Evolutionary conservation across 64 coral and sea anemone genomes (phyloP).

Genomic region (Catalaphyllia jardinei): DNA sequence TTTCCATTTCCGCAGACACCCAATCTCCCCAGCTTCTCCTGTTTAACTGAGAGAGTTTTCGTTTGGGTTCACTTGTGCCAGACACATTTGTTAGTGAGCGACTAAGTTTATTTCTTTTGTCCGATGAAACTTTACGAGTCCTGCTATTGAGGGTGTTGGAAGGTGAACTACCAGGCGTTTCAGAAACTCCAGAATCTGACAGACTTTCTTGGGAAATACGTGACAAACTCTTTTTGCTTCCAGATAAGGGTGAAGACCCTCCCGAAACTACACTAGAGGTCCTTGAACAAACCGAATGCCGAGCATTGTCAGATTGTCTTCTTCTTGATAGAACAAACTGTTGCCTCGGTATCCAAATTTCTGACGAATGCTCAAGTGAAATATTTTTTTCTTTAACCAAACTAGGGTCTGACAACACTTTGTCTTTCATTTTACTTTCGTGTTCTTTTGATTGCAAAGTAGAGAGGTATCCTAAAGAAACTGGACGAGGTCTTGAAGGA

Average conservation of each 20-base stretch:
- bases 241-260: slow-evolving; percentile 38
- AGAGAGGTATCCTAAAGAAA: slow-evolving; percentile 13
- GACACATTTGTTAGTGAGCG: slow-evolving; percentile 22
- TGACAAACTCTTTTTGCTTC: slow-evolving; percentile 73
- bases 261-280: slow-evolving; percentile 42
- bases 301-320: slow-evolving; percentile 13
- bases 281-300: slow-evolving; percentile 1
- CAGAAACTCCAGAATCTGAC: slow-evolving; percentile 80
- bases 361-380: background rate
- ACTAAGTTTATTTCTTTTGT: slow-evolving; percentile 30
- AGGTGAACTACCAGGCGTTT: slow-evolving; percentile 72
- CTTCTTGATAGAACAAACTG: background rate
- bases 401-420: slow-evolving; percentile 44
- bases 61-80: slow-evolving; percentile 34
- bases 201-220: slow-evolving; percentile 83
- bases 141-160: slow-evolving; percentile 56
- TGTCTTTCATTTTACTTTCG: background rate
- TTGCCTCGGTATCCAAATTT: slow-evolving; percentile 46
- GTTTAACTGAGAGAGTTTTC: slow-evolving; percentile 50
- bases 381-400: background rate
- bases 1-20: slow-evolving; percentile 64
- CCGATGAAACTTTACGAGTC: slow-evolving; percentile 2
- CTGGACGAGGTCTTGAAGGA: slow-evolving; percentile 45
- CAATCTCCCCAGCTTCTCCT: slow-evolving; percentile 68
- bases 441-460: slow-evolving; percentile 8